Evolutionary conservation across 2,797 vertebrate species (phyloP), one percentile per base, ranked within the genome.

Genomic region (Gymnocypris eckloni): DNA sequence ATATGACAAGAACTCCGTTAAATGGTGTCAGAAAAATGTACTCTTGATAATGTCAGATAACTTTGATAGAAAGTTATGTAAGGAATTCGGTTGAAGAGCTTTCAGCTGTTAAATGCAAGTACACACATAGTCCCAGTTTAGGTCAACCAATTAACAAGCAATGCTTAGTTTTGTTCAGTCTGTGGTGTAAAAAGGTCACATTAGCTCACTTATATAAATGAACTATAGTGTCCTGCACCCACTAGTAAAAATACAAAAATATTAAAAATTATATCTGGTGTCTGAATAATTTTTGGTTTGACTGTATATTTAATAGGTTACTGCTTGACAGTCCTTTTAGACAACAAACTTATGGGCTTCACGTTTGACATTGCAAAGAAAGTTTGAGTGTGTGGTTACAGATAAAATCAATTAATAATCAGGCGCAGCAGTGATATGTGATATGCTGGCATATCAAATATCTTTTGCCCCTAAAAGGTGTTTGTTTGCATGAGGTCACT

Each of bases 331-430:
- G n/a, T 10, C 79, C 20, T 25, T 54, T 56, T 37, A 25, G 37
- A 54, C 25, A 56, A 82, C 48, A 71, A 2, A 43, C 5, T 3
- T 52, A 16, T 18, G 1, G n/a, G 25, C 37, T 43, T 75, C 25
- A 18, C 82, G 18, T 59, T 82, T n/a, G 39, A 22, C 54, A 10
- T 4, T 1, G 10, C 20, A 61, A 39, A 41, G 54, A 61, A 22
- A 5, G 43, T 66, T 25, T 37, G 10, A 18, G 6, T 45, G 82
- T 75, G 41, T 37, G 43, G 25, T 67, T 33, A 39, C 48, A 43
- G 22, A 77, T 28, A 8, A 43, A 50, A 48, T 73, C 10, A 12
- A 69, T 83, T 16, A 69, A 25, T 67, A 83, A 84, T 77, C 54
- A 6, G 54, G 39, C 20, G 20, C 39, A 64, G 54, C 41, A 33